Percentiles rank a stretch among this genome's conserved stretches.
These are phyloP conservation scores for Idaea straminata DNA, from an alignment of 2,888 invertebrate genomes.

Conservation along the genomic window DNA sequence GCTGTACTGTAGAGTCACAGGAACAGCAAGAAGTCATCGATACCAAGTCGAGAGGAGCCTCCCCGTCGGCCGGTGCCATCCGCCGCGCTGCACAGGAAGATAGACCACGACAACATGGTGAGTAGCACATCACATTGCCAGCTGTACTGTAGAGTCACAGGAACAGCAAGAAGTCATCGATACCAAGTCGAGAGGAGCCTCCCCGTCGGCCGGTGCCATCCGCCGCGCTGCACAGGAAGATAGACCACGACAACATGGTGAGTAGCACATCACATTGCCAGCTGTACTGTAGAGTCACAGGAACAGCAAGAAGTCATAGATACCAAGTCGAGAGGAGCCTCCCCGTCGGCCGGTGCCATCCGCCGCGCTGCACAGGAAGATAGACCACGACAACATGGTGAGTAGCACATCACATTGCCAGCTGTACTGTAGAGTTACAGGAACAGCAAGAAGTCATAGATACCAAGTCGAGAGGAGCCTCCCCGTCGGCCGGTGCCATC, in stretches of 20 bases:
- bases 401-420: too few relatives aligned
- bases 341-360: slow-evolving; percentile 12
- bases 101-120: slow-evolving; percentile 47
- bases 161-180: slow-evolving; percentile 34
- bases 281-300: slow-evolving; percentile 23
- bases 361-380: too few relatives aligned
- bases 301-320: slow-evolving; percentile 34
- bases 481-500: slow-evolving; percentile 34
- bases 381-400: too few relatives aligned
- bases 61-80: slow-evolving; percentile 34
- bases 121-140: too few relatives aligned
- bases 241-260: slow-evolving; percentile 38
- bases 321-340: too few relatives aligned
- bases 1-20: slow-evolving; percentile 22
- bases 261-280: too few relatives aligned
- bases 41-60: slow-evolving; percentile 20
- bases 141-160: slow-evolving; percentile 22
- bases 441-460: slow-evolving; percentile 34
- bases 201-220: slow-evolving; percentile 34
- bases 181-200: too few relatives aligned
- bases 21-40: slow-evolving; percentile 34
- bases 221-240: neutral
- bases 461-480: too few relatives aligned
- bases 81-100: too few relatives aligned
- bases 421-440: too few relatives aligned